Base-by-base conservation (phyloP, 2,797 vertebrate genomes). In the Typhlichthys subterraneus region DNA sequence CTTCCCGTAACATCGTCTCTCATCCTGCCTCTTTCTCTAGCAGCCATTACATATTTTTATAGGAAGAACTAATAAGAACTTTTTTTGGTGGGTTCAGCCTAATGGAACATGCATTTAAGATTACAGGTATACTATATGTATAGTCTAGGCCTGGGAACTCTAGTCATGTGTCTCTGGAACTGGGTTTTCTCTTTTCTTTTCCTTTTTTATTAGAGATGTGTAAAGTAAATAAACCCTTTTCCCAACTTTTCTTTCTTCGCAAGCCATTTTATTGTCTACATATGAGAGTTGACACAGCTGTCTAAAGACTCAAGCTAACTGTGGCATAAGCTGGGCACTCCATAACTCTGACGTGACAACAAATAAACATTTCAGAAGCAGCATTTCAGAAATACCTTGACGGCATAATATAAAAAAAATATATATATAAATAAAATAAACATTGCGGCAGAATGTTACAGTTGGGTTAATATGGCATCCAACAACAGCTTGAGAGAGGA, bases 381-480 rank as follows among this genome's bases (percentile, higher is more conserved):
- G 19, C 19, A 19, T 19, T 19, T 19, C 23, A 23, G 23, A 23
- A 91, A 90, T 79, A 84, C 75, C 73, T 79, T 59, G 31, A 66
- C 64, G 87, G 87, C 87, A 90, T 81, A 23, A 23, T 23, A 23
- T 23, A 23, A 23, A 23, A 23, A 23, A 23, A 3, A 17, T 17
- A 17, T 19, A 19, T 23, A 23, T 23, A 23, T 3, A 23, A 23
- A 23, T 23, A 23, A 3, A 23, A 23, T 23, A 89, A 87, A 90
- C 86, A 91, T 82, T 85, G 80, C 85, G 79, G 76, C 69, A 69
- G 85, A 88, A 89, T 86, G 82, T 87, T 91, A 92, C 91, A 91
- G 89, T 89, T 88, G 91, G 91, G 85, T 90, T 89, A 92, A 85
- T 70, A 80, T 86, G 86, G 83, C 86, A 84, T 65, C 59, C 81